phyloP scores from a whole-genome alignment of 2,797 vertebrate species.

The Hirundo rustica region DNA sequence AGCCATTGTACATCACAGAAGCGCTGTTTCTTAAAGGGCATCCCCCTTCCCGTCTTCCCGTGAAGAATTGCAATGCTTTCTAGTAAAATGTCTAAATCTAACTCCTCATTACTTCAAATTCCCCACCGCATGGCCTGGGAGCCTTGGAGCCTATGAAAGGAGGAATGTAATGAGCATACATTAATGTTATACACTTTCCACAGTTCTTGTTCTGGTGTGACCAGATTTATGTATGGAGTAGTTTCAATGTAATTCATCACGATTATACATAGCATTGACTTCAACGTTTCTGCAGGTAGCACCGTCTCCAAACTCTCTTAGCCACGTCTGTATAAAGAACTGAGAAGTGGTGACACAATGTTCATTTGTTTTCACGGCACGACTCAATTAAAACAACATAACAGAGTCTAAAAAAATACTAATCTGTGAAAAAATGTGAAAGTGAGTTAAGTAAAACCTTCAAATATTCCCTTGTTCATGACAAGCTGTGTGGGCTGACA shows the following conservation, averaged over 20 bases:
- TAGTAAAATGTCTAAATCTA: slow-evolving; percentile 29
- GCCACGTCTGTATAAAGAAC: neutral
- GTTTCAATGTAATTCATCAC: slow-evolving; percentile 17
- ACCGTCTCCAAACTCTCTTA: neutral
- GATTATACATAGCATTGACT: neutral
- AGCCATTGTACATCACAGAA: neutral
- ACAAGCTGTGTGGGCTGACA: slow-evolving; percentile 57
- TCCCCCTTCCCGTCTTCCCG: neutral
- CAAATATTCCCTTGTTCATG: slow-evolving; percentile 8
- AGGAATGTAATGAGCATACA: slow-evolving; percentile 26
- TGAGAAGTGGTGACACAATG: neutral
- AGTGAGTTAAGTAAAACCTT: slow-evolving; percentile 13
- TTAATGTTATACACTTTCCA: slow-evolving; percentile 33
- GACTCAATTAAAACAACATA: slow-evolving; percentile 48
- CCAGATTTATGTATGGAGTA: slow-evolving; percentile 41
- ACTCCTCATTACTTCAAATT: neutral
- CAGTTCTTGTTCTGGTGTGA: slow-evolving; percentile 38
- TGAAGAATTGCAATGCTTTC: neutral
- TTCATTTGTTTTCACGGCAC: slow-evolving; percentile 46
- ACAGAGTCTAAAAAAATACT: slow-evolving; percentile 31
- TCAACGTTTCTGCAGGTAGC: slow-evolving; percentile 19
- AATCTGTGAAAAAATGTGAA: slow-evolving; percentile 42
- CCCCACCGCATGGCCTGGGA: neutral
- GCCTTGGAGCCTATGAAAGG: neutral
- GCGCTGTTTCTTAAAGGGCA: neutral